phyloP scores from a whole-genome alignment of 23 tunicate genomes.

The Ciona savignyi region DNA sequence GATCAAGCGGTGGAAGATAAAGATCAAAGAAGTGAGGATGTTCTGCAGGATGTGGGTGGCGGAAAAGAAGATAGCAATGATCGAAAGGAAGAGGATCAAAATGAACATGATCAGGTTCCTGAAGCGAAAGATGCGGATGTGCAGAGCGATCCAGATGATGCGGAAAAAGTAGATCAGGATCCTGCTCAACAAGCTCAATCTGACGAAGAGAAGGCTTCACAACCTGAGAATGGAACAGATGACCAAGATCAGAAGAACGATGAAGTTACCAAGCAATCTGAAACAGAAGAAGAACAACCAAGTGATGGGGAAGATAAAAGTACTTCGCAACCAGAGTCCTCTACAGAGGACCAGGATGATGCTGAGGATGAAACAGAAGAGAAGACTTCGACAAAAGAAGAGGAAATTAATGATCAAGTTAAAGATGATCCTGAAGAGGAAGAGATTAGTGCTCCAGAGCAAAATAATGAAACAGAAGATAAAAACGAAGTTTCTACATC shows the following conservation, averaged over 20 bases:
- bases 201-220: background rate
- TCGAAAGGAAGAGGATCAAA: conserved; percentile 4
- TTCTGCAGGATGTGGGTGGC: background rate
- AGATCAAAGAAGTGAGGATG: background rate
- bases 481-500: background rate
- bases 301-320: background rate
- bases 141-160: background rate
- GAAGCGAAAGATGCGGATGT: background rate
- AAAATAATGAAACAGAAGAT: background rate
- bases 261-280: background rate
- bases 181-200: background rate
- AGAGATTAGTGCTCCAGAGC: background rate
- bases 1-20: background rate
- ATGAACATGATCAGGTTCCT: background rate
- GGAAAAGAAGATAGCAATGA: conserved; percentile 6
- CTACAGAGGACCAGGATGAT: background rate
- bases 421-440: conserved; percentile 7
- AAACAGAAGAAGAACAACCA: conserved; percentile 5
- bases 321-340: background rate
- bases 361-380: conserved; percentile 1
- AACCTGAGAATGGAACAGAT: conserved; percentile 1
- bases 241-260: background rate
- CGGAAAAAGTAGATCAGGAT: background rate
- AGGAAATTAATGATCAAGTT: background rate
- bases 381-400: background rate